phyloP scores from a whole-genome alignment of 2,797 vertebrate genomes.

The Fringilla coelebs region DNA sequence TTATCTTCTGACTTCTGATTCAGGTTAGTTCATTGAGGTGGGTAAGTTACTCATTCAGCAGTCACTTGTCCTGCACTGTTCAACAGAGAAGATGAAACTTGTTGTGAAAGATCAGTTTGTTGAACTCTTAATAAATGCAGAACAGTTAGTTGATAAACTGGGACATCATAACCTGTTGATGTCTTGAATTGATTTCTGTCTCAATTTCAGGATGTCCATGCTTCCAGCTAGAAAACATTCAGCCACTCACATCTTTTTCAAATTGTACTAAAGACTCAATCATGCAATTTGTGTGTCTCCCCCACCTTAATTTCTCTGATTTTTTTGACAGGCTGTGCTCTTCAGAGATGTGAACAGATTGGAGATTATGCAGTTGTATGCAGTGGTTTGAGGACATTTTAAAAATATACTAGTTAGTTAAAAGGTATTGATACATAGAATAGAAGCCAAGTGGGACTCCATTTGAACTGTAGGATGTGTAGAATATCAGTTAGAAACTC shows the following conservation, averaged over 20 bases:
- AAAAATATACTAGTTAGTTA: neutral
- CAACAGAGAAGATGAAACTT: neutral
- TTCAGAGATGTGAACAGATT: neutral
- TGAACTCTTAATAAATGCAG: neutral
- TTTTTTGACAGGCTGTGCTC: neutral
- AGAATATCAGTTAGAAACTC: neutral
- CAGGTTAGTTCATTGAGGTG: neutral
- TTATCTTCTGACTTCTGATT: neutral
- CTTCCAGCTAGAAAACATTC: neutral
- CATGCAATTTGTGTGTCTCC: neutral
- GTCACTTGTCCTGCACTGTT: neutral
- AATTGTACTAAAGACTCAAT: accelerated
- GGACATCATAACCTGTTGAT: neutral
- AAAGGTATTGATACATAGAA: neutral
- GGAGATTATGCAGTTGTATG: neutral
- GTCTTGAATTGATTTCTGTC: neutral
- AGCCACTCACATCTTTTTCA: neutral
- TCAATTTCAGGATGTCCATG: neutral
- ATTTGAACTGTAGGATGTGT: neutral
- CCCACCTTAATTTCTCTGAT: neutral
- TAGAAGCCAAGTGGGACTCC: neutral
- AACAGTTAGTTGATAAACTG: neutral
- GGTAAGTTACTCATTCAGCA: neutral
- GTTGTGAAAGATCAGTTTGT: neutral
- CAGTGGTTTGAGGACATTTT: neutral